phyloP scores from a whole-genome alignment of 2,888 invertebrate genomes.

The Elegia similella region DNA sequence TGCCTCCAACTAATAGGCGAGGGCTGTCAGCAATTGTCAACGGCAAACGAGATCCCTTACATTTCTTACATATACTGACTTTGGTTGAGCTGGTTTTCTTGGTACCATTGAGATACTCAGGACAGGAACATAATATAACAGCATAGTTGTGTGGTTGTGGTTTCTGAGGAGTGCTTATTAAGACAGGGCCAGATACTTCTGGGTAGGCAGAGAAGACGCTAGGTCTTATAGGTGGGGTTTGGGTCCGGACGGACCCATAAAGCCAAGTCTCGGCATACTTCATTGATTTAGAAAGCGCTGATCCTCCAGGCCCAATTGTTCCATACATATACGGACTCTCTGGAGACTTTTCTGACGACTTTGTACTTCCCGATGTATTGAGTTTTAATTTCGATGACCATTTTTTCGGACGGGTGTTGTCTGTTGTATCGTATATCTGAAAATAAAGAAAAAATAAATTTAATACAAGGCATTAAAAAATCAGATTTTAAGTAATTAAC shows the following conservation, averaged over 20 bases:
- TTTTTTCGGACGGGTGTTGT: slow-evolving; percentile 83
- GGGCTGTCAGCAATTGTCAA: slow-evolving; percentile 84
- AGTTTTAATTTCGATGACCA: slow-evolving; percentile 87
- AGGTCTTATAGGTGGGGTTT: slow-evolving; percentile 70
- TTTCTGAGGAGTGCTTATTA: slow-evolving; percentile 79
- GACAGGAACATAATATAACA: slow-evolving; percentile 90
- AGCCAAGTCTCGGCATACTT: slow-evolving; percentile 93
- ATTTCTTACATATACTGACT: slow-evolving; percentile 90
- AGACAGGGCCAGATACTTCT: slow-evolving; percentile 69
- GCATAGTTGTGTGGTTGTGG: slow-evolving; percentile 84
- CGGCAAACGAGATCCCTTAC: slow-evolving; percentile 90
- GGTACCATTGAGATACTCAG: slow-evolving; percentile 90
- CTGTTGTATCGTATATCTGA: slow-evolving; percentile 77
- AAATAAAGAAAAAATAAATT: slow-evolving; percentile 31
- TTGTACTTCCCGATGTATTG: slow-evolving; percentile 71
- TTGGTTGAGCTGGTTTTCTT: slow-evolving; percentile 87
- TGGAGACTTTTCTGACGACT: slow-evolving; percentile 72
- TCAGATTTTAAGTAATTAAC: no score
- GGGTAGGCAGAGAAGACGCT: slow-evolving; percentile 75
- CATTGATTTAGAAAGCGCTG: slow-evolving; percentile 91
- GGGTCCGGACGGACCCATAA: slow-evolving; percentile 87
- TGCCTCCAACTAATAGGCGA: slow-evolving; percentile 80
- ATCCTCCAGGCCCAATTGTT: slow-evolving; percentile 83
- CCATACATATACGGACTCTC: slow-evolving; percentile 76
- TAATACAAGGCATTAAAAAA: background rate